phyloP scores from a whole-genome alignment of 1,140 invertebrate genomes.

The Eriocheir sinensis region DNA sequence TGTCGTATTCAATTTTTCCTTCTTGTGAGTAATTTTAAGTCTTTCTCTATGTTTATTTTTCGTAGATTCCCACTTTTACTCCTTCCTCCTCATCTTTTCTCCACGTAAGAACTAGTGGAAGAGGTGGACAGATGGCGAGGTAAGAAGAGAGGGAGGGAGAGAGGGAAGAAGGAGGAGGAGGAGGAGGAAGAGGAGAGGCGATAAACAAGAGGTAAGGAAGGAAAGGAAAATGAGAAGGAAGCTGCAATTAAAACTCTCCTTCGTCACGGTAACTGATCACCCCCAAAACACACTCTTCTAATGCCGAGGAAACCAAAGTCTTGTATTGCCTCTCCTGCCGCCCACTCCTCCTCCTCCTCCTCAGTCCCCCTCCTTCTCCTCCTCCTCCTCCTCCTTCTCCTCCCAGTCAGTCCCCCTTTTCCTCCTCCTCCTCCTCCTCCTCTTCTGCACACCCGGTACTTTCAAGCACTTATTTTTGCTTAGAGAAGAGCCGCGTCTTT shows the following conservation, averaged over 20 bases:
- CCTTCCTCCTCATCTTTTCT: background rate
- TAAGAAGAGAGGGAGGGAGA: conserved; percentile 1
- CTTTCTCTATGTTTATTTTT: too few relatives aligned
- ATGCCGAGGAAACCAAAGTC: background rate
- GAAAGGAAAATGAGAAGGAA: background rate
- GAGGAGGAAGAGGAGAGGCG: background rate
- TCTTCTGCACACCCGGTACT: background rate
- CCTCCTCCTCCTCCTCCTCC: background rate
- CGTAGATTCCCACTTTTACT: too few relatives aligned
- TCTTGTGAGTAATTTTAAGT: background rate
- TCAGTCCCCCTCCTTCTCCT: background rate
- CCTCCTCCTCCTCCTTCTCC: background rate
- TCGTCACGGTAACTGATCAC: conserved; percentile 36
- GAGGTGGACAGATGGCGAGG: background rate
- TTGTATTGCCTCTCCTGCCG: background rate
- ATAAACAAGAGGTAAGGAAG: background rate
- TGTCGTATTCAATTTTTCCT: background rate
- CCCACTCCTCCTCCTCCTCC: background rate
- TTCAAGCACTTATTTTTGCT: background rate
- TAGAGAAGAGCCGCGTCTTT: background rate
- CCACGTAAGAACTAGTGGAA: background rate
- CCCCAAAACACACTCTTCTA: conserved; percentile 42
- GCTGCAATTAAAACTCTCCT: background rate
- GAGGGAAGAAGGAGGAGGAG: background rate
- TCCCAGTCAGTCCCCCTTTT: background rate